A percentile compares a stretch with the other conserved stretches of the same genome.
Evolutionary conservation across 2,113 vertebrate genomes (phyloP).

Genomic region (Nipponia nippon): DNA sequence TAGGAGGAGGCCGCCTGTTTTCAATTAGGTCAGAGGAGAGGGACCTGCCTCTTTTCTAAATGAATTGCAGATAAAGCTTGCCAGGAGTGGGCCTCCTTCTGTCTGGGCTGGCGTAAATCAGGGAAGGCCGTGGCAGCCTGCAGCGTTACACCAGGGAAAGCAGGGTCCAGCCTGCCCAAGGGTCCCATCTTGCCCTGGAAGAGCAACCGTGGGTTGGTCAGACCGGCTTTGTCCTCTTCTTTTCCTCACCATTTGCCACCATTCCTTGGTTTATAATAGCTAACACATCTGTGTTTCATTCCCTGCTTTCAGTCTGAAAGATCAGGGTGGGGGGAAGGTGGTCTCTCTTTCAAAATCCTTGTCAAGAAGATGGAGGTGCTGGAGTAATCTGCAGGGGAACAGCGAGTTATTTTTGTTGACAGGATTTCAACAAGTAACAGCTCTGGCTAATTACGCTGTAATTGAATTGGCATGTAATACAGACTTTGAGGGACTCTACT

Average conservation of each 20-base stretch:
- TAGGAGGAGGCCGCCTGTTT: conserved; percentile 25
- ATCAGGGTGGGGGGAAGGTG: not conserved
- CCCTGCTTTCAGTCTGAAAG: not conserved
- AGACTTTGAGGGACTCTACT: not conserved
- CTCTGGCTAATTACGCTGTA: conserved; percentile 27
- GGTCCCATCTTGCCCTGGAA: not conserved
- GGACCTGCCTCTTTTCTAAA: conserved; percentile 40
- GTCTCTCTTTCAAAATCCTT: not conserved
- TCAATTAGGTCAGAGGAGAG: conserved; percentile 26
- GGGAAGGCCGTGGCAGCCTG: not conserved
- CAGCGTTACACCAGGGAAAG: not conserved
- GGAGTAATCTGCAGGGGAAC: not conserved
- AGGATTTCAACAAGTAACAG: conserved; percentile 24
- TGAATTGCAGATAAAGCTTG: conserved; percentile 38
- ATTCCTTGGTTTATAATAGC: not conserved
- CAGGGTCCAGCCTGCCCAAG: not conserved
- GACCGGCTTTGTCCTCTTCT: not conserved
- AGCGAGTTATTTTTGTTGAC: conserved; percentile 14
- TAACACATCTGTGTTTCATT: conserved; percentile 17
- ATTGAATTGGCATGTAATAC: not conserved
- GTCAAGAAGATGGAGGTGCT: not conserved
- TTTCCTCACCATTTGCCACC: not conserved
- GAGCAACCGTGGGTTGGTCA: fast-evolving
- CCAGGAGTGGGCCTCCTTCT: conserved; percentile 9
- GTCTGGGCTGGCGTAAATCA: not conserved